Conservation (phyloP, 2,113 vertebrate species). For the Phyllostomus discolor region DNA sequence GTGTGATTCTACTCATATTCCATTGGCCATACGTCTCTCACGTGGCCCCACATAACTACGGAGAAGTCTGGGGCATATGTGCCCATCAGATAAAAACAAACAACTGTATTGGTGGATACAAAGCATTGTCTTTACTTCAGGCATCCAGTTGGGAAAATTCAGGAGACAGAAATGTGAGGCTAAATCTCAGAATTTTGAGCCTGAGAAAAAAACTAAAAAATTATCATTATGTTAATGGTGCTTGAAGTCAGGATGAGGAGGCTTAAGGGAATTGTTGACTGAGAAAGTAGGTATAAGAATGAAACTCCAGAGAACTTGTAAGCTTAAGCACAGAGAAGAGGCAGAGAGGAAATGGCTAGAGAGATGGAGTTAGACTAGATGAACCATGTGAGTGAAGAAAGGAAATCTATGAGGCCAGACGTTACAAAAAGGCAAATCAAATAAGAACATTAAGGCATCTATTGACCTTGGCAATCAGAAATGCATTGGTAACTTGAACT, state of each 20-base stretch:
- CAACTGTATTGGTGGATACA: not conserved
- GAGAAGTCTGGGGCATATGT: not conserved
- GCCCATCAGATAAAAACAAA: not conserved
- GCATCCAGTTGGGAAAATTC: not conserved
- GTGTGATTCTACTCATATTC: not conserved
- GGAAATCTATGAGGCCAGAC: not conserved
- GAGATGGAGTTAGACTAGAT: not conserved
- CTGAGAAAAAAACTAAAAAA: not conserved
- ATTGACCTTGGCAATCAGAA: not conserved
- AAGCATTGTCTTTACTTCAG: not conserved
- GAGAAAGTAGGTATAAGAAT: not conserved
- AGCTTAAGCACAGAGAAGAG: not conserved
- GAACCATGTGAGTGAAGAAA: not conserved
- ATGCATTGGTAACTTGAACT: not conserved
- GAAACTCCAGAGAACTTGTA: not conserved
- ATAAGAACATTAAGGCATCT: too few relatives aligned
- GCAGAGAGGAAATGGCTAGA: not conserved
- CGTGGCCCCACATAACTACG: rapidly evolving
- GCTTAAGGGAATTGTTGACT: rapidly evolving
- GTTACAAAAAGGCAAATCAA: not conserved
- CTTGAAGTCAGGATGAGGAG: not conserved
- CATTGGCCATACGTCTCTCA: not conserved
- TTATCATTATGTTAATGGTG: not conserved
- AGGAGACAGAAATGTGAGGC: not conserved
- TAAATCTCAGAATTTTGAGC: not conserved